A percentile compares a stretch with the other conserved stretches of the same genome.
Evolutionary conservation across 2,113 vertebrate genomes (phyloP).

Genomic region (Tupaia chinensis): DNA sequence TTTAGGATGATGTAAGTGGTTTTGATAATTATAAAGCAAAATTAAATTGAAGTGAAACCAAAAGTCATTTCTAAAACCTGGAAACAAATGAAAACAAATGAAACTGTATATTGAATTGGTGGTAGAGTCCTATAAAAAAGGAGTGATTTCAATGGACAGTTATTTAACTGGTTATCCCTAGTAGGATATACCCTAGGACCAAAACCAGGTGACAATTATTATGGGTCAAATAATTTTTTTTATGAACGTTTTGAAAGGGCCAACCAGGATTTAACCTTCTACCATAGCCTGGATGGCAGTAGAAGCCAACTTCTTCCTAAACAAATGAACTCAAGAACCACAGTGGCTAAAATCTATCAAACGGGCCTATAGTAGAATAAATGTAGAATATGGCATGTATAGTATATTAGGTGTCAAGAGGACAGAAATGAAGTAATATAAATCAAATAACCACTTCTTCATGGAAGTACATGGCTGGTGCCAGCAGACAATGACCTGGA

Average conservation of each 20-base stretch:
- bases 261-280: background rate
- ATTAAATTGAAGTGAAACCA: conserved; percentile 33
- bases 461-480: background rate
- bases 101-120: background rate
- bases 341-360: background rate
- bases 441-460: background rate
- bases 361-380: background rate
- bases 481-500: background rate
- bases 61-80: background rate
- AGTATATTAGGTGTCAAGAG: background rate
- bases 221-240: no score
- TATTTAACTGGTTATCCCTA: background rate
- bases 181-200: background rate
- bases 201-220: background rate
- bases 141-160: background rate
- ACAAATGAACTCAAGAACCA: background rate
- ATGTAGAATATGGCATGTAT: background rate
- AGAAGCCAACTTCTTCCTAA: background rate
- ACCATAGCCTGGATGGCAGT: background rate
- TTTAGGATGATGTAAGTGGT: background rate
- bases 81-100: background rate
- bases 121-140: background rate
- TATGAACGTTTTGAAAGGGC: no score
- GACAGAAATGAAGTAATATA: background rate
- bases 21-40: conserved; percentile 1